These are phyloP conservation scores for Protodeltote pygarga DNA, from an alignment of 2,888 invertebrate species.

Conservation along the genomic window DNA sequence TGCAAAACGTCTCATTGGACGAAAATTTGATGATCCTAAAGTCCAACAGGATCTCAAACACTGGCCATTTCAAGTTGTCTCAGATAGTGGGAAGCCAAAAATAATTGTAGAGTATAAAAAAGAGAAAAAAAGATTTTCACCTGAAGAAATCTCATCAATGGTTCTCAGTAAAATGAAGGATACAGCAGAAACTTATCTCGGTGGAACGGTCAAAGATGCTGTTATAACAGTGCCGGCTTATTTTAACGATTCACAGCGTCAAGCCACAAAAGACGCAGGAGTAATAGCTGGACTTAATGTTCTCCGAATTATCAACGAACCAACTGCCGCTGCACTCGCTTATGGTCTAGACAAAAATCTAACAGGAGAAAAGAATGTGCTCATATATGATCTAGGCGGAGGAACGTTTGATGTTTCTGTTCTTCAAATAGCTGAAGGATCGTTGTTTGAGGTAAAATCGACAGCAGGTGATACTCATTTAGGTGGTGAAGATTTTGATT, in stretches of 20 bases:
- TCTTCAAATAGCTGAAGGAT: conserved; percentile 95
- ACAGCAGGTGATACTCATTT: conserved; percentile 94
- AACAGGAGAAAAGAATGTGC: conserved; percentile 91
- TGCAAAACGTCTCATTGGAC: conserved; percentile 94
- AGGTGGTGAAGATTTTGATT: conserved; percentile 93
- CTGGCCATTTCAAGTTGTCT: conserved; percentile 93
- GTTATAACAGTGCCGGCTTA: conserved; percentile 95
- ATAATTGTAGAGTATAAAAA: conserved; percentile 92
- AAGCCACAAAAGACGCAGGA: conserved; percentile 96
- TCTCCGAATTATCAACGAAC: conserved; percentile 95
- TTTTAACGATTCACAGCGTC: conserved; percentile 93
- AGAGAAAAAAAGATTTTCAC: conserved; percentile 91
- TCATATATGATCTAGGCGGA: conserved; percentile 93
- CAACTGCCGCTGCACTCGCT: conserved; percentile 95
- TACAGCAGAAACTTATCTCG: conserved; percentile 92
- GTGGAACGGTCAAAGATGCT: conserved; percentile 90
- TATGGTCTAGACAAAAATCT: conserved; percentile 93
- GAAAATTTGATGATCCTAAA: conserved; percentile 91
- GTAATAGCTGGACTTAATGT: conserved; percentile 95
- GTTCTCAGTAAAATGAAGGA: conserved; percentile 94
- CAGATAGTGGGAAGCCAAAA: conserved; percentile 90
- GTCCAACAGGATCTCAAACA: conserved; percentile 94
- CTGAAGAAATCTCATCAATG: conserved; percentile 95
- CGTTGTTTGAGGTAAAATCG: conserved; percentile 92
- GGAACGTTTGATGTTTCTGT: conserved; percentile 98